Conservation (phyloP, 2,113 vertebrate species). For the Mesocricetus auratus region DNA sequence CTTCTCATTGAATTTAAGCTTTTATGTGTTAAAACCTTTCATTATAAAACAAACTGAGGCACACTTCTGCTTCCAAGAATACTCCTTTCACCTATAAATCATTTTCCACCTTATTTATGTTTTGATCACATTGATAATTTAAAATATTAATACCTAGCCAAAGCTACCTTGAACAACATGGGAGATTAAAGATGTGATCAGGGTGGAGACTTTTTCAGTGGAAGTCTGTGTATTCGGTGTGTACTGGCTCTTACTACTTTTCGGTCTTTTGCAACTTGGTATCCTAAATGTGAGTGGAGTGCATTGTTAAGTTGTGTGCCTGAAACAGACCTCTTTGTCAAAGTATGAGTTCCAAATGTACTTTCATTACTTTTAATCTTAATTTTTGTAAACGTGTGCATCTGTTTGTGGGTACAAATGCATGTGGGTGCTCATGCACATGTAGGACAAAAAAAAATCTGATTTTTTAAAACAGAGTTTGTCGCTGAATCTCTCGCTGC, state of each 20-base stretch:
- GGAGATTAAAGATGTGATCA: constrained; percentile 65
- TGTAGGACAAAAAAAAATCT: neutral
- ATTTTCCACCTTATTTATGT: constrained; percentile 27
- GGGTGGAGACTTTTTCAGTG: constrained; percentile 76
- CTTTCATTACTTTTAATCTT: neutral
- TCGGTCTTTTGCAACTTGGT: neutral
- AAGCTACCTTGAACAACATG: constrained; percentile 74
- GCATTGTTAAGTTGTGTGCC: neutral
- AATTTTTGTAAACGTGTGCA: neutral
- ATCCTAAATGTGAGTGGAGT: neutral
- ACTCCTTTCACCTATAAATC: constrained; percentile 62
- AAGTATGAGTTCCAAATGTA: neutral
- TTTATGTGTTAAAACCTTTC: neutral
- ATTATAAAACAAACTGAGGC: neutral
- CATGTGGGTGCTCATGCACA: neutral
- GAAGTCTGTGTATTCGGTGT: constrained; percentile 40
- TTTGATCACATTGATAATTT: constrained; percentile 77
- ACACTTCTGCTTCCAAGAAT: constrained; percentile 12
- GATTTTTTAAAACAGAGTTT: neutral
- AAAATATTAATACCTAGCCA: constrained; percentile 77
- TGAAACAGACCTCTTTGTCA: neutral
- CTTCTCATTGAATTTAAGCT: neutral
- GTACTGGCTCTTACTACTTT: neutral
- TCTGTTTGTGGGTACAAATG: neutral
- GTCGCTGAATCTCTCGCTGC: neutral